Evolutionary conservation across 2,113 vertebrate species (phyloP).

Genomic region (Hoplias malabaricus): DNA sequence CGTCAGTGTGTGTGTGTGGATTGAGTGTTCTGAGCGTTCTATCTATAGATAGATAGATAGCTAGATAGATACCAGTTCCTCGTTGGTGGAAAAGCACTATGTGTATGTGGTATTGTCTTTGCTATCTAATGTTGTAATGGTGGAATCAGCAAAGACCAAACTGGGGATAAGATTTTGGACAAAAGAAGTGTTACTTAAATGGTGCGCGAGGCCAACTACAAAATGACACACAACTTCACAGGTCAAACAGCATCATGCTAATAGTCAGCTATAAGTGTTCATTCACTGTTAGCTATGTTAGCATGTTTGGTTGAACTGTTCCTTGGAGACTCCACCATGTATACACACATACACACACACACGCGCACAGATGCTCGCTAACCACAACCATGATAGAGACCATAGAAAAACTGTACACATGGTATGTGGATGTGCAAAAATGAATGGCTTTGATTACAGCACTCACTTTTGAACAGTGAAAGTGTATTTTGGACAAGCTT

Average conservation of each 20-base stretch:
- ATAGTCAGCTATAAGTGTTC: not conserved
- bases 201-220: no score
- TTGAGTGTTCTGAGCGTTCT: no score
- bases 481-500: slow-evolving; percentile 38
- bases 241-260: not conserved
- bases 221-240: no score
- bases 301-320: not conserved
- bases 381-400: slow-evolving; percentile 39
- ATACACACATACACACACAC: slow-evolving; percentile 9
- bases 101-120: no score
- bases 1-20: no score
- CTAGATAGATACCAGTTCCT: no score
- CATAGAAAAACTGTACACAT: slow-evolving; percentile 25
- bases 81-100: no score
- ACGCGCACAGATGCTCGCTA: not conserved
- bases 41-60: no score
- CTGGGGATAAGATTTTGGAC: no score
- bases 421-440: slow-evolving; percentile 40
- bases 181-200: no score
- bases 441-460: slow-evolving; percentile 14
- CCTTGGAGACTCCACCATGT: slow-evolving; percentile 2
- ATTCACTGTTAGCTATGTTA: not conserved
- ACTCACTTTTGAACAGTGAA: slow-evolving; percentile 42
- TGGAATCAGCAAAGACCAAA: no score
- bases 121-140: no score